Percentiles rank a stretch among this genome's conserved stretches.
Conservation (phyloP, 2,888 invertebrate genomes). For the Dryobota labecula region DNA sequence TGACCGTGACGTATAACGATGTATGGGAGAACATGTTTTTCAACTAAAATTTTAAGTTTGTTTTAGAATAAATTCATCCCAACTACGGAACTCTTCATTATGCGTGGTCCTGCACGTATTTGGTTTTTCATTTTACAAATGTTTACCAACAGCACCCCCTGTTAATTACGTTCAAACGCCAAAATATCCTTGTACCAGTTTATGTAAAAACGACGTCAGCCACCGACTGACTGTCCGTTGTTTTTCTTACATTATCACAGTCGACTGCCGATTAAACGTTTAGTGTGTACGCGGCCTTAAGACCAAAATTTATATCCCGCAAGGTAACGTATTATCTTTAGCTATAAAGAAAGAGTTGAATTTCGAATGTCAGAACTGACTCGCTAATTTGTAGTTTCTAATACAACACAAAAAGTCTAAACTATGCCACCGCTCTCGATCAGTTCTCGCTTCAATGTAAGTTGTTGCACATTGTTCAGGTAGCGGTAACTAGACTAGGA, state of each 20-base stretch:
- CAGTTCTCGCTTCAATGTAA: not conserved
- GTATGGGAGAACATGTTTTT: too few species aligned
- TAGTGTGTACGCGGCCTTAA: not conserved
- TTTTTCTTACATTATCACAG: not conserved
- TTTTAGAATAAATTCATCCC: too few species aligned
- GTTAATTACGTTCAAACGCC: too few species aligned
- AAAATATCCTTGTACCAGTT: too few species aligned
- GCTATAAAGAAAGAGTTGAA: not conserved
- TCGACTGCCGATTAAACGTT: not conserved
- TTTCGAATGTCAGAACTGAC: not conserved
- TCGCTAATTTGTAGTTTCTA: not conserved
- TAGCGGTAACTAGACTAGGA: not conserved
- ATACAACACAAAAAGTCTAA: not conserved
- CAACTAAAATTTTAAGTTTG: too few species aligned
- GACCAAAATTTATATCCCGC: not conserved
- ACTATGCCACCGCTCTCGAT: not conserved
- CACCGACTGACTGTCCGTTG: not conserved
- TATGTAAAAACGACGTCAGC: not conserved
- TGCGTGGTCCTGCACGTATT: too few species aligned
- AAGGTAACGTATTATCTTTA: too few species aligned
- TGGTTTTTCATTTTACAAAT: too few species aligned
- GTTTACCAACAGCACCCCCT: too few species aligned
- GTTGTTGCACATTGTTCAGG: slow-evolving; percentile 9
- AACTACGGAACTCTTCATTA: too few species aligned
- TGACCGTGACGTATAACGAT: too few species aligned